Conservation (phyloP, 2,888 invertebrate species). For the Anaspis maculata region DNA sequence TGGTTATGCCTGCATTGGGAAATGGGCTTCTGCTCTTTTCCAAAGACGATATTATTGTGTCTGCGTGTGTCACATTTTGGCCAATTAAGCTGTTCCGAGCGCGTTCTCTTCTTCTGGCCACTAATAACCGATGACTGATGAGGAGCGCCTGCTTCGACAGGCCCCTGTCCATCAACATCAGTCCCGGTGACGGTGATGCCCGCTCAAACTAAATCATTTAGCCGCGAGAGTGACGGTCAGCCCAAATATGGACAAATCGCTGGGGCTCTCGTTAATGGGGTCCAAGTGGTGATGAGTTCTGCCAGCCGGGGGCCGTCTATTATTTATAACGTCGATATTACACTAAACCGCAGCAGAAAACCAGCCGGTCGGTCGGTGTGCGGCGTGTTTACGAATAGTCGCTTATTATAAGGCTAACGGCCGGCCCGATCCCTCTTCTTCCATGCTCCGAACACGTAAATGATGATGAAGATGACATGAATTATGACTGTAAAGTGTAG, state of each 20-base stretch:
- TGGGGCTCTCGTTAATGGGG: conserved; percentile 20
- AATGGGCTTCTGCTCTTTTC: too few species aligned
- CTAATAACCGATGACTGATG: conserved; percentile 28
- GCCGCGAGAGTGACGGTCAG: conserved; percentile 7
- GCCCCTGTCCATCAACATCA: conserved; percentile 14
- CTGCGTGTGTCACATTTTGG: conserved; percentile 11
- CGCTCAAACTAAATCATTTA: conserved; percentile 10
- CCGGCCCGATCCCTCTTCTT: too few species aligned
- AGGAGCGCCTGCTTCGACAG: conserved; percentile 17
- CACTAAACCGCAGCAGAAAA: conserved; percentile 7
- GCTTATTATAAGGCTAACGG: too few species aligned
- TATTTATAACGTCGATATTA: conserved; percentile 16
- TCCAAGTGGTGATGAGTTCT: conserved; percentile 25
- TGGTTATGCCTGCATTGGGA: too few species aligned
- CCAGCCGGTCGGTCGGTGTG: too few species aligned
- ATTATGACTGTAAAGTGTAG: too few species aligned
- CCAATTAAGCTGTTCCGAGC: conserved; percentile 29
- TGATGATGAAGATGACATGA: too few species aligned
- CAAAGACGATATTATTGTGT: too few species aligned
- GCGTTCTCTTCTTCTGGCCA: too few species aligned
- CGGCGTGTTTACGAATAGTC: too few species aligned
- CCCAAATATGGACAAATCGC: conserved; percentile 24
- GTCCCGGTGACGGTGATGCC: too few species aligned
- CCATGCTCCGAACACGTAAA: too few species aligned
- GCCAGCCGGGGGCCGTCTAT: conserved; percentile 21